These are phyloP conservation scores for Cinclus cinclus DNA, from an alignment of 2,113 vertebrate species.

Conservation along the genomic window DNA sequence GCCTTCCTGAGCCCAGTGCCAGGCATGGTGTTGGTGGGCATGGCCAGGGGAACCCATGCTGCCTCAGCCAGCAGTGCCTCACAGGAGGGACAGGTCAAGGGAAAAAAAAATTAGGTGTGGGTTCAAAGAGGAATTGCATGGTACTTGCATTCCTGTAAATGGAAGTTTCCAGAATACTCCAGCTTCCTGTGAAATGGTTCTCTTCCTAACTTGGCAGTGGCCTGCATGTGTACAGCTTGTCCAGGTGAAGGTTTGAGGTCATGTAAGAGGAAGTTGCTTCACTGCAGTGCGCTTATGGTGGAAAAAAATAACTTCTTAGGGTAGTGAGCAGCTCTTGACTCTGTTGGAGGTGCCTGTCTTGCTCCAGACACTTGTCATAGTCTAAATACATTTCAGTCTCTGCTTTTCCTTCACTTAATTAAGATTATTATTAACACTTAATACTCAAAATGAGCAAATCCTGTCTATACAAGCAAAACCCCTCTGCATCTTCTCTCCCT, in stretches of 20 bases:
- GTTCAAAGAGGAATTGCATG: background rate
- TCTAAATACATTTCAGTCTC: background rate
- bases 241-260: slow-evolving; percentile 41
- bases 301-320: background rate
- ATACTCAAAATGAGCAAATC: background rate
- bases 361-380: background rate
- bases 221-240: background rate
- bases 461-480: background rate
- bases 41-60: rapidly evolving
- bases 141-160: background rate
- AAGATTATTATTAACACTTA: background rate
- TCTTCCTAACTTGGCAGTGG: background rate
- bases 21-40: rapidly evolving
- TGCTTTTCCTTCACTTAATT: background rate
- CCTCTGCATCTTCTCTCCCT: background rate
- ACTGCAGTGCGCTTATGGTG: background rate
- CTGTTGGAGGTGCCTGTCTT: background rate
- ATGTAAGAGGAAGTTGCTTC: background rate
- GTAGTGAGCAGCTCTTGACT: background rate
- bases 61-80: background rate
- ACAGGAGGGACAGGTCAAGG: background rate
- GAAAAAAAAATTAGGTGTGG: too few relatives aligned
- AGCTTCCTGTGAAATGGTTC: background rate
- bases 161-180: background rate
- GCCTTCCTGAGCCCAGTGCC: rapidly evolving